Evolutionary conservation across 1,140 invertebrate species (phyloP), one percentile per base, ranked within the genome.

Genomic region (Chrysoperla carnea): DNA sequence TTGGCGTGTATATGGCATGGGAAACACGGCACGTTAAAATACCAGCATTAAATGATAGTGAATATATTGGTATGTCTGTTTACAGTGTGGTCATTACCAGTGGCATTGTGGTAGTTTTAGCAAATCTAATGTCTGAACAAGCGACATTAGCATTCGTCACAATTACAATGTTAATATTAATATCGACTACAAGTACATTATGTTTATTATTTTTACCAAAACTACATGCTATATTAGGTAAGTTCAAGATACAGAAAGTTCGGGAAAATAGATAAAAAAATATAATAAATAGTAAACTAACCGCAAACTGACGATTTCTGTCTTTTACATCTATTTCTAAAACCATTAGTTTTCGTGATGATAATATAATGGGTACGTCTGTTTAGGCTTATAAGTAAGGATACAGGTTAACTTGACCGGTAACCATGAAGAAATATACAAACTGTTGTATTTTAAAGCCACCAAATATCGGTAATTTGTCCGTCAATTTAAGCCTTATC

Each of bases 1-100:
- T 91, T 46, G 88, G 87, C 1, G 86, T 92, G 36, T 97, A 95
- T 63, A 84, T 97, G 76, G 93, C 93, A 1, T 98, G 93, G 93
- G 91, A 97, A 68, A 97, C 93, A 9, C 76, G 92, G 39, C 83
- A 93, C 53, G 91, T 98, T 1, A 94, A 87, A 60, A 92, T 97
- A 50, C 84, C 90, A n/a, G 91, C 90, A 0, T 64, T 98, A 8
- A 97, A 98, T 59, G 94, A 98, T 62, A 94, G 89, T 11, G 91
- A 96, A 58, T 94, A 95, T 61, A 96, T 97, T 48, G 85, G 84
- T 4, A 78, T 92, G 56, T 89, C 84, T 48, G 87, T 94, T 1
- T 93, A 94, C 58, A 88, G 84, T 40, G 86, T 89, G 2, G 84
- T 93, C 11, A 84, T 92, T 43, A 88, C 84, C 27, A 84, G 83